Percentiles rank a stretch among this genome's conserved stretches.
phyloP scores from a whole-genome alignment of 2,888 invertebrate genomes.

The Lampropteryx suffumata region DNA sequence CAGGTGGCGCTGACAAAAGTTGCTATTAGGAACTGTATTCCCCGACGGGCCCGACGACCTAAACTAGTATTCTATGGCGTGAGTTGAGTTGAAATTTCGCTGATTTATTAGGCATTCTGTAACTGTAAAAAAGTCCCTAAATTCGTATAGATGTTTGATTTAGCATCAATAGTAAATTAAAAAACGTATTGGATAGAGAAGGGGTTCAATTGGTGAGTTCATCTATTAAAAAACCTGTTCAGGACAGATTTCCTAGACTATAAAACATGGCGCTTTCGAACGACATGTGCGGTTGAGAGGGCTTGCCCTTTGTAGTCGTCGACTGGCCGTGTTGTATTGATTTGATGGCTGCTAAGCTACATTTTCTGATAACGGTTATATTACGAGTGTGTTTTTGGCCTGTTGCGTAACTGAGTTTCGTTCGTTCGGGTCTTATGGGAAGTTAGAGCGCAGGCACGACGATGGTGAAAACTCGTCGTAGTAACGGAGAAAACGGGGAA shows the following conservation, averaged over 20 bases:
- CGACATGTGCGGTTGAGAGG: constrained; percentile 78
- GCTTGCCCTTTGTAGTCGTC: constrained; percentile 69
- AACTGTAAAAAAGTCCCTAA: constrained; percentile 11
- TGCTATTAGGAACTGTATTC: too few species aligned
- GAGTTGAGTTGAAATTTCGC: constrained; percentile 52
- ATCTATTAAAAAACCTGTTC: constrained; percentile 44
- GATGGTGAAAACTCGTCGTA: constrained; percentile 83
- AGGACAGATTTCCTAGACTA: constrained; percentile 53
- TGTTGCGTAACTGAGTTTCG: constrained; percentile 61
- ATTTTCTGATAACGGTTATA: constrained; percentile 48
- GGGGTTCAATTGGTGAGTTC: constrained; percentile 63
- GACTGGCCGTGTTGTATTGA: constrained; percentile 50
- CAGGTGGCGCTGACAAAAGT: too few species aligned
- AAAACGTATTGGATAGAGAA: constrained; percentile 33
- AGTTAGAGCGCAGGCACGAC: constrained; percentile 61
- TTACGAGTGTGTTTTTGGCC: constrained; percentile 52
- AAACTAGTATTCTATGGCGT: too few species aligned
- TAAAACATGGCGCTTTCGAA: constrained; percentile 73
- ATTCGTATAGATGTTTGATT: neutral
- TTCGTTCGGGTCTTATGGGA: constrained; percentile 58
- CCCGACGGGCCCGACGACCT: too few species aligned
- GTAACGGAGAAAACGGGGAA: constrained; percentile 80
- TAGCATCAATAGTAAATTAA: constrained; percentile 5
- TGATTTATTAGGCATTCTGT: neutral
- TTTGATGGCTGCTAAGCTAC: constrained; percentile 48